Evolutionary conservation across 1,140 invertebrate species (phyloP), one percentile per base, ranked within the genome.

Genomic region (Aphis craccivora): DNA sequence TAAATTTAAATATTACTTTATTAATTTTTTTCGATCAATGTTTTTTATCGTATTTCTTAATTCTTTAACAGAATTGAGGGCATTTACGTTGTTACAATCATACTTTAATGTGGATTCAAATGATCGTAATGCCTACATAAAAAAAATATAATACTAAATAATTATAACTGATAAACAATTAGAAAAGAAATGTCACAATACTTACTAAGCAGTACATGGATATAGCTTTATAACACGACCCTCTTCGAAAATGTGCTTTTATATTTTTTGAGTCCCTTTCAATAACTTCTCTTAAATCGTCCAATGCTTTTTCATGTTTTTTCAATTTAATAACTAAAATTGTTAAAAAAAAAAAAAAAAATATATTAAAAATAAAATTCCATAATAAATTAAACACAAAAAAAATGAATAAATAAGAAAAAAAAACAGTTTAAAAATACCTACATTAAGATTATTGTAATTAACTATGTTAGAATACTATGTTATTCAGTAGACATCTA

Each of bases 251-350:
- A 93, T 93, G 91, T 43, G 91, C 91, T 40, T 93, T 93, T 53
- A 93, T 35, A 86, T 93, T 93, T 86, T 18, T 93, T 55, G 91
- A 81, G 53, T 93, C 91, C 35, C 43, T 93, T 53, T 86, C 45
- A 93, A 93, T 93, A 9, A 93, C 81, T 93, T 93, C 91, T 93
- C 91, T 93, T 22, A 93, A 83, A 93, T 93, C 91, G 11, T 93
- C 25, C 37, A 93, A 53, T 25, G 81, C 91, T 93, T 84, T 6
- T 14, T 55, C 48, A 86, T 86, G 83, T 43, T 20, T 25, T 43
- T 93, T 51, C 40, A 93, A 43, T 55, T 93, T 93, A 40, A 93
- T 53, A 30, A 30, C 91, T 93, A 55, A 53, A 93, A 93, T 55
- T 53, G 5, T 18, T 37, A 37, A 48, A 83, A 37, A 55, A 55